phyloP scores from a whole-genome alignment of 2,113 vertebrate species.

The Monopterus albus region DNA sequence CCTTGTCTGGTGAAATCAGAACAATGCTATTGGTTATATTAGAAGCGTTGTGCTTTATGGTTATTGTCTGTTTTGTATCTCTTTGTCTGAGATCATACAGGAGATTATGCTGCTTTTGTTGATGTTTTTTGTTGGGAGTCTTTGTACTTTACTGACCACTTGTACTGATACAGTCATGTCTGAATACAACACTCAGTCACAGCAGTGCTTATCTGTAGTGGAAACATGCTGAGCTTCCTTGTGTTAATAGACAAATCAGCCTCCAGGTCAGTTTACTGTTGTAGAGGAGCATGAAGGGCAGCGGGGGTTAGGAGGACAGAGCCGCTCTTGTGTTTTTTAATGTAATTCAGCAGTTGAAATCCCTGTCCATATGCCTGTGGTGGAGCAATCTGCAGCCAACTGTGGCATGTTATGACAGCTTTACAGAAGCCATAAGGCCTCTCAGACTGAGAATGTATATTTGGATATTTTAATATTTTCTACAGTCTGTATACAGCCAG shows the following conservation, averaged over 20 bases:
- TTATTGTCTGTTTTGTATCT: not conserved
- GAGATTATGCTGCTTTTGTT: not conserved
- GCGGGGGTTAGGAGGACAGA: constrained; percentile 51
- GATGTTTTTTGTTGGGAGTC: not conserved
- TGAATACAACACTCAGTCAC: not conserved
- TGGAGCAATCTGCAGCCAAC: constrained; percentile 47
- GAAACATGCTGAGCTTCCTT: constrained; percentile 21
- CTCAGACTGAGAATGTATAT: constrained; percentile 21
- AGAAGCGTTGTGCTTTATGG: not conserved
- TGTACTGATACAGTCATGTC: not conserved
- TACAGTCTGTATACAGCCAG: not conserved
- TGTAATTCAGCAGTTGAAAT: constrained; percentile 54
- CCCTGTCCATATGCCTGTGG: constrained; percentile 52
- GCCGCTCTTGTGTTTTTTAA: constrained; percentile 60
- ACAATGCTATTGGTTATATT: not conserved
- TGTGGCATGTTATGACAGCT: constrained; percentile 33
- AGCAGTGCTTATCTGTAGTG: not conserved
- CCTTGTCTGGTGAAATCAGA: not conserved
- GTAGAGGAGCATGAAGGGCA: constrained; percentile 30
- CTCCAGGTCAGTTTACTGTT: constrained; percentile 35
- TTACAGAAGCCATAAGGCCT: constrained; percentile 46
- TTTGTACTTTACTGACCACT: not conserved
- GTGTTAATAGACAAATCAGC: constrained; percentile 36
- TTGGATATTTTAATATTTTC: not conserved
- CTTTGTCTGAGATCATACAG: not conserved